Base-by-base conservation (phyloP, 1,140 invertebrate genomes). In the Drosophila varians region DNA sequence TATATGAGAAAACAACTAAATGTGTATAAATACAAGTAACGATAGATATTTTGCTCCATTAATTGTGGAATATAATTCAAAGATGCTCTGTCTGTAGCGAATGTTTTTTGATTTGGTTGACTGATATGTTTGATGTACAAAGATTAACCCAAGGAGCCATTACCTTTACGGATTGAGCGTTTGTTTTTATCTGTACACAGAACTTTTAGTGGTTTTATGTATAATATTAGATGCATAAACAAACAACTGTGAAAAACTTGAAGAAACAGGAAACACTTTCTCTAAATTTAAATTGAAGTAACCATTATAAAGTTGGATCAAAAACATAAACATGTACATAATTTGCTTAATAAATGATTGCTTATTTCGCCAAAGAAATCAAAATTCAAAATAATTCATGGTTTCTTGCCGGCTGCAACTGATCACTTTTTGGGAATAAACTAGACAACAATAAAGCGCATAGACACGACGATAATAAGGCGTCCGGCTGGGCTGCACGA, bases 101-200 rank as follows among this genome's bases (percentile, higher is more conserved):
- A 71, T 74, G 40, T 28, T 25, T 52, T 66, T 69, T 64, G 55
- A 72, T 68, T 73, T 48, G 53, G 11, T 52, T 57, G 60, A 84
- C 42, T 86, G 76, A 84, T 84, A 84, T 79, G 79, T 77, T 47
- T 48, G 53, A 58, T 68, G 55, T 71, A 68, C 55, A 43, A 77
- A 42, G 28, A 21, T 38, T 31, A 53, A 64, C 14, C 26, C 26
- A 65, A 38, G 34, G 36, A 52, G 14, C 36, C 36, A n/a, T n/a
- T n/a, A n/a, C n/a, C 36, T 2, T 38, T 6, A 36, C 18, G 53
- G 38, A 23, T 28, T 56, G 28, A 51, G 18, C 34, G 54, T 42
- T 28, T 4, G n/a, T 53, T 47, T 75, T 52, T 68, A 75, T 69
- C 16, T 48, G 34, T 36, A 43, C 45, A 31, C 52, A 38, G 40